Conservation (phyloP, 2,113 vertebrate species). For the Chroicocephalus ridibundus region DNA sequence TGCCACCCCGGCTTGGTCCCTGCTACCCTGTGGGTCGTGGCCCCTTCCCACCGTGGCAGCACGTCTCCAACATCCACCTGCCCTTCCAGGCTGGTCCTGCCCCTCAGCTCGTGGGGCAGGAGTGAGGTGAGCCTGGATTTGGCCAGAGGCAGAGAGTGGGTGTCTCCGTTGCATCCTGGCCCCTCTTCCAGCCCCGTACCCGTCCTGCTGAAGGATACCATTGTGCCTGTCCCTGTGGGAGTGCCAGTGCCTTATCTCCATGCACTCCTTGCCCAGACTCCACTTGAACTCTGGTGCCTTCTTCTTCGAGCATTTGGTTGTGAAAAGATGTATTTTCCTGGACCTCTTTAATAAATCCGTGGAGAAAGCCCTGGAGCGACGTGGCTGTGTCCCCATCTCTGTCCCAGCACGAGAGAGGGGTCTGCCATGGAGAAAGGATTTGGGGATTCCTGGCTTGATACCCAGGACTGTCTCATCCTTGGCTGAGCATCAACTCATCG, state of each 20-base stretch:
- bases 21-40: not conserved
- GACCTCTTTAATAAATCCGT: slow-evolving; percentile 45
- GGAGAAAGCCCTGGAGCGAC: slow-evolving; percentile 10
- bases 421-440: not conserved
- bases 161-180: not conserved
- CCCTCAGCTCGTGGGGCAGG: not conserved
- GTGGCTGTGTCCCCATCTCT: not conserved
- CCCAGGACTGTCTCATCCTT: not conserved
- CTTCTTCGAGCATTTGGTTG: not conserved
- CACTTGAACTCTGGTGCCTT: slow-evolving; percentile 1
- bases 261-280: not conserved
- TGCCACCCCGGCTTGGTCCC: not conserved
- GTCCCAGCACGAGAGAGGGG: not conserved
- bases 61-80: not conserved
- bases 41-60: not conserved
- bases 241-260: not conserved
- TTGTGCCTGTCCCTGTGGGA: not conserved
- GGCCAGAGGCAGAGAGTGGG: not conserved
- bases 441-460: not conserved
- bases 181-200: not conserved
- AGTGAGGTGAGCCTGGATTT: not conserved
- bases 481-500: not conserved
- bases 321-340: slow-evolving; percentile 33
- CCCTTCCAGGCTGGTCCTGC: not conserved
- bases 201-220: not conserved